phyloP scores from a whole-genome alignment of 1,140 invertebrate species.

The Neodiprion lecontei region DNA sequence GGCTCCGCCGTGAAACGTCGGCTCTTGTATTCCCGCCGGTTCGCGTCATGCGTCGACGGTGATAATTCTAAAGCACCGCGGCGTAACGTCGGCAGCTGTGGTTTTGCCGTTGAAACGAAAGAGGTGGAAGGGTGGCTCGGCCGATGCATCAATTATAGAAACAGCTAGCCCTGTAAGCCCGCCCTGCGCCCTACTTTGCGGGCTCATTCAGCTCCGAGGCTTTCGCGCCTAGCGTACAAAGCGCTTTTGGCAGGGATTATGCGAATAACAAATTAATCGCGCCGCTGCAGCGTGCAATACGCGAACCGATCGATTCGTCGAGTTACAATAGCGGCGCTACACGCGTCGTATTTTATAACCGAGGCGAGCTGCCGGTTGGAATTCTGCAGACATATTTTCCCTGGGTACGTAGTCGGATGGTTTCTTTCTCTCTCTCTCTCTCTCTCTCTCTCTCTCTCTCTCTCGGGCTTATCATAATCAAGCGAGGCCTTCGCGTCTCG shows the following conservation, averaged over 20 bases:
- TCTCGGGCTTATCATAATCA: slow-evolving; percentile 23
- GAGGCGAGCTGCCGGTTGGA: background rate
- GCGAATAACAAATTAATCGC: slow-evolving; percentile 49
- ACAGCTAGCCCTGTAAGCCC: slow-evolving; percentile 34
- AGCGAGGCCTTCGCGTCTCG: slow-evolving; percentile 30
- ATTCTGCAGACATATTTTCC: background rate
- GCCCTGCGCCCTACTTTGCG: slow-evolving; percentile 36
- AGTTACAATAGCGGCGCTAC: background rate
- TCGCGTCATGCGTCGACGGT: background rate
- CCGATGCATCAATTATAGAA: slow-evolving; percentile 56
- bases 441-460: slow-evolving; percentile 11
- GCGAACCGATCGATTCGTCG: background rate
- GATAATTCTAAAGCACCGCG: too few species aligned
- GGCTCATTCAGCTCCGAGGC: slow-evolving; percentile 23
- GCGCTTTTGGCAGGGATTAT: slow-evolving; percentile 50
- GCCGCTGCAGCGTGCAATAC: background rate
- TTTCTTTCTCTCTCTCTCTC: background rate
- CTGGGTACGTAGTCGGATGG: background rate
- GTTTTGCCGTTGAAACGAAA: background rate
- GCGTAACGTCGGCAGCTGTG: too few species aligned
- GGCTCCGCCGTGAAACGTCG: background rate
- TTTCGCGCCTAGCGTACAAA: slow-evolving; percentile 36
- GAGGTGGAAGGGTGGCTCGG: background rate
- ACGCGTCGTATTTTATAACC: background rate
- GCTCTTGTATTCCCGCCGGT: background rate